These are phyloP conservation scores for Apeltes quadracus DNA, from an alignment of 2,113 vertebrate species.

Conservation along the genomic window DNA sequence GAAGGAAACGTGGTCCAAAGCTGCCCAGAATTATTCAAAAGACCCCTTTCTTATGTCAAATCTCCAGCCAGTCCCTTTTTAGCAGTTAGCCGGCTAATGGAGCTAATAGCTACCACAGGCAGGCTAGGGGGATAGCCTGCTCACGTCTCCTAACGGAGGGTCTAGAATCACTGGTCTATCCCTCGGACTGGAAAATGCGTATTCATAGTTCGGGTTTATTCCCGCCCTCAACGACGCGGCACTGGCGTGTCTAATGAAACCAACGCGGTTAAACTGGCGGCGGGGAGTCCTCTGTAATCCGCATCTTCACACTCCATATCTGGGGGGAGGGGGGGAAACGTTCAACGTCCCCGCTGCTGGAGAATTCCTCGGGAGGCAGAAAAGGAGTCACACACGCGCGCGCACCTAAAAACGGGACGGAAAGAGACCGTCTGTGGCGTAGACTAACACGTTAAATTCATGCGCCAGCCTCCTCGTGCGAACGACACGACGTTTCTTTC, in stretches of 20 bases:
- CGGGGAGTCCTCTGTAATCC: constrained; percentile 69
- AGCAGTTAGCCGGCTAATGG: constrained; percentile 74
- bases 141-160: constrained; percentile 59
- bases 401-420: constrained; percentile 19
- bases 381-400: neutral
- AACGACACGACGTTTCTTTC: constrained; percentile 42
- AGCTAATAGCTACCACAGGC: constrained; percentile 65
- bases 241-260: constrained; percentile 19
- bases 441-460: constrained; percentile 9
- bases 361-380: constrained; percentile 45
- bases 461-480: constrained; percentile 6
- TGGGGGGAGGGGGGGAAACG: constrained; percentile 54
- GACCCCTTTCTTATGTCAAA: constrained; percentile 24
- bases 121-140: constrained; percentile 62
- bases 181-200: neutral
- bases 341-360: constrained; percentile 59
- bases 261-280: constrained; percentile 46
- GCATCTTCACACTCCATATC: constrained; percentile 80
- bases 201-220: constrained; percentile 51
- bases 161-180: constrained; percentile 6
- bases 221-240: constrained; percentile 17
- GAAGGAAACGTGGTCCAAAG: constrained; percentile 16
- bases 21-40: constrained; percentile 19
- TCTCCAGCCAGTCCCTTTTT: constrained; percentile 60
- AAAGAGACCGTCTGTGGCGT: neutral